Percentiles rank a stretch among this genome's conserved stretches.
Evolutionary conservation across 2,113 vertebrate genomes (phyloP).

Genomic region (Myrmecophaga tridactyla): DNA sequence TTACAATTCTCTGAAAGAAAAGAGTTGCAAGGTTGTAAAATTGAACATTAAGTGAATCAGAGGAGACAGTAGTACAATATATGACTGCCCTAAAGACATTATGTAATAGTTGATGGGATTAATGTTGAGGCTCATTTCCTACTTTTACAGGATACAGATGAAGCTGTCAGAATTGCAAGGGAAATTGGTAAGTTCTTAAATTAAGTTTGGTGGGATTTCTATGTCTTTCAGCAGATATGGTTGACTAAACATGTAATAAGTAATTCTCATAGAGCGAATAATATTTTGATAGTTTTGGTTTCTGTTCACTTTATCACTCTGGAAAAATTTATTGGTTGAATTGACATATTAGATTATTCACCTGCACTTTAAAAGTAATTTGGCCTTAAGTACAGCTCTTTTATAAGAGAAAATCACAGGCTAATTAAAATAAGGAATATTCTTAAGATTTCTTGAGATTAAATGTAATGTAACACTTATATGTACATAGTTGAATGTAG

Average conservation of each 20-base stretch:
- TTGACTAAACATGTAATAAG: constrained; percentile 84
- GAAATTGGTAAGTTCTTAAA: constrained; percentile 95
- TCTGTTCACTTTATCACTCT: constrained; percentile 75
- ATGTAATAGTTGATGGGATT: constrained; percentile 88
- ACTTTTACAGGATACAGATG: constrained; percentile 93
- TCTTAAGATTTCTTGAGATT: constrained; percentile 44
- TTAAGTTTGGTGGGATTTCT: constrained; percentile 85
- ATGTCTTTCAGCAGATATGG: constrained; percentile 84
- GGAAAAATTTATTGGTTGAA: constrained; percentile 76
- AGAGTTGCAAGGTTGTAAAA: constrained; percentile 90
- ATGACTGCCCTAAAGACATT: constrained; percentile 87
- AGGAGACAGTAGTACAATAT: constrained; percentile 90
- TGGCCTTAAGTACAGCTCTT: constrained; percentile 53
- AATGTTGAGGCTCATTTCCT: constrained; percentile 87
- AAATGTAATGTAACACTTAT: background rate
- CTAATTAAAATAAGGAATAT: constrained; percentile 58
- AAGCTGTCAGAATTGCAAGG: constrained; percentile 95
- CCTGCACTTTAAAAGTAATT: constrained; percentile 64
- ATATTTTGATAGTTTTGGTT: constrained; percentile 82
- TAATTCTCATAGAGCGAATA: constrained; percentile 83
- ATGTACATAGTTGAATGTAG: background rate
- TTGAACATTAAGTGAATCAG: constrained; percentile 89
- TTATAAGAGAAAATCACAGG: constrained; percentile 39
- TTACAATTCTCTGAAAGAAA: constrained; percentile 89
- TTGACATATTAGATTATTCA: constrained; percentile 71